Conservation (phyloP, 1,140 invertebrate genomes). For the Macrocentrus cingulum region DNA sequence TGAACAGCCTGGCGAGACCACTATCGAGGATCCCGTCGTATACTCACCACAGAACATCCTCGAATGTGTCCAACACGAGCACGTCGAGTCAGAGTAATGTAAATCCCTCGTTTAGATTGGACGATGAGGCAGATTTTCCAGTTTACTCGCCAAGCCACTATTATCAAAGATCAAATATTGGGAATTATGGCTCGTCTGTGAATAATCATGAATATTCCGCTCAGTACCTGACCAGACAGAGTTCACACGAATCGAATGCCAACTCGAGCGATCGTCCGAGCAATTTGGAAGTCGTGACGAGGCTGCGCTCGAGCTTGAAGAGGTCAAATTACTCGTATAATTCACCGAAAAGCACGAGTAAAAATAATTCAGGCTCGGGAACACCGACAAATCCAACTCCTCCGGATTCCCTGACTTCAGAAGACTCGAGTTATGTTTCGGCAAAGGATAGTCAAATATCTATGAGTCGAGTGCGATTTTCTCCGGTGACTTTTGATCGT, state of each 20-base stretch:
- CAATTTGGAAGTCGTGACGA: constrained; percentile 69
- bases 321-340: constrained; percentile 64
- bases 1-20: constrained; percentile 58
- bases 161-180: constrained; percentile 39
- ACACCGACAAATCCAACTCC: constrained; percentile 86
- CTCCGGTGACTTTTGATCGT: constrained; percentile 68
- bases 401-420: constrained; percentile 79
- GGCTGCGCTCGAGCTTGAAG: constrained; percentile 75
- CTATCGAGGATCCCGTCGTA: constrained; percentile 56
- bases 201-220: constrained; percentile 54
- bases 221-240: constrained; percentile 60
- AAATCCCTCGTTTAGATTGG: constrained; percentile 66
- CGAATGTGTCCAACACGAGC: constrained; percentile 71
- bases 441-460: constrained; percentile 72
- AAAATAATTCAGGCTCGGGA: constrained; percentile 66
- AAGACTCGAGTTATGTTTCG: constrained; percentile 82
- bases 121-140: constrained; percentile 65
- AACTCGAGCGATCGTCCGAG: constrained; percentile 67
- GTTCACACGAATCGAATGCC: constrained; percentile 59
- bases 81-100: constrained; percentile 61
- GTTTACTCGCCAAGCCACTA: constrained; percentile 53
- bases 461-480: constrained; percentile 75
- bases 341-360: constrained; percentile 60
- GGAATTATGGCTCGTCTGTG: constrained; percentile 36
- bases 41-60: constrained; percentile 68